A percentile compares a stretch with the other conserved stretches of the same genome.
Evolutionary conservation across 2,113 vertebrate genomes (phyloP).

Genomic region (Oryzias celebensis): DNA sequence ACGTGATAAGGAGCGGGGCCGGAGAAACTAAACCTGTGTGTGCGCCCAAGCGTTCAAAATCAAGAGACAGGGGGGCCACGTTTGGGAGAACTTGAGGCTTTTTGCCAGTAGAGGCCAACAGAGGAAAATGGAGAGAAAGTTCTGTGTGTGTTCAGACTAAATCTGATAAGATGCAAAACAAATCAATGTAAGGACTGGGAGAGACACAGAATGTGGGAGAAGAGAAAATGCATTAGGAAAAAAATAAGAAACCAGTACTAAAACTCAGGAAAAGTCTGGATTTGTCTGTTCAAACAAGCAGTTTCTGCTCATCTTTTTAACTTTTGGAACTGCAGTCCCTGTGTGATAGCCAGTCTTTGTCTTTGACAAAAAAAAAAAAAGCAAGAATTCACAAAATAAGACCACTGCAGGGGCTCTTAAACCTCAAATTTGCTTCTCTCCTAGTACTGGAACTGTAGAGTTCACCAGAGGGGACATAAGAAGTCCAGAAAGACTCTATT

Average conservation of each 20-base stretch:
- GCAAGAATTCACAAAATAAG: not conserved
- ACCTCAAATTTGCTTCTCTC: constrained; percentile 1
- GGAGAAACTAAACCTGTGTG: constrained; percentile 26
- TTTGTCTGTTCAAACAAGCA: no score
- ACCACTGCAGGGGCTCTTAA: constrained; percentile 6
- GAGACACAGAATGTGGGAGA: constrained; percentile 30
- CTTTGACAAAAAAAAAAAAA: not conserved
- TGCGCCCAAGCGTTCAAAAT: constrained; percentile 3
- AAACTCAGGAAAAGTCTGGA: not conserved
- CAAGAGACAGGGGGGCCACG: constrained; percentile 39
- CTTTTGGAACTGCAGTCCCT: no score
- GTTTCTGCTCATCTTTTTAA: no score
- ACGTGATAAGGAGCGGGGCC: constrained; percentile 45
- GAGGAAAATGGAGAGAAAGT: constrained; percentile 39
- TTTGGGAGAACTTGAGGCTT: constrained; percentile 59
- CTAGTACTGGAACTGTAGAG: constrained; percentile 5
- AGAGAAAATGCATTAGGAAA: constrained; percentile 2
- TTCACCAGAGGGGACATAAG: constrained; percentile 3
- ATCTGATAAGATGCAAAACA: constrained; percentile 63
- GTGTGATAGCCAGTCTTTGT: no score
- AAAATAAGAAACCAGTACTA: not conserved
- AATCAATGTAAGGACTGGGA: constrained; percentile 59
- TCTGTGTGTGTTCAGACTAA: constrained; percentile 17
- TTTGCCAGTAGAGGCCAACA: constrained; percentile 62
- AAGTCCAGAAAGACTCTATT: constrained; percentile 37